Conservation (phyloP, 2,888 invertebrate genomes). For the Drosophila paranaensis region DNA sequence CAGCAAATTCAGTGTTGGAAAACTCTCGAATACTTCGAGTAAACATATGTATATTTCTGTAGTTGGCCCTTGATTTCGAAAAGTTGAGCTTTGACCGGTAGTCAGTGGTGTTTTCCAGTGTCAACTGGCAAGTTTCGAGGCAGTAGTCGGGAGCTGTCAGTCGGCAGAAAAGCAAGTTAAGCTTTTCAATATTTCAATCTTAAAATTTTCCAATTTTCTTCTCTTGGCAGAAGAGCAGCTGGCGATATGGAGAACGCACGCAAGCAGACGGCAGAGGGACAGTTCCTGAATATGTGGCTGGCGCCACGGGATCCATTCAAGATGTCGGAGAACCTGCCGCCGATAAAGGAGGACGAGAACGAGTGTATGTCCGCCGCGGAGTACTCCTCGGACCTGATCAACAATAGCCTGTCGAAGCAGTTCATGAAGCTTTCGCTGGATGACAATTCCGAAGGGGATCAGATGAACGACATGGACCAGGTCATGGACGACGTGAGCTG, state of each 20-base stretch:
- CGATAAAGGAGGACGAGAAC: background rate
- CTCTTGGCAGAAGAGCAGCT: no score
- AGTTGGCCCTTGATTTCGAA: no score
- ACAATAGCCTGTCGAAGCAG: background rate
- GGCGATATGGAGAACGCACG: background rate
- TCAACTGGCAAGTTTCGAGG: no score
- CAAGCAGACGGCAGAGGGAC: background rate
- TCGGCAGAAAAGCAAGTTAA: background rate
- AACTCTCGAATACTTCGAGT: no score
- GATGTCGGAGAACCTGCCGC: background rate
- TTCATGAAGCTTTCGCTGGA: background rate
- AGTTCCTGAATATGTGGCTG: background rate
- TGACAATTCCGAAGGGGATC: background rate
- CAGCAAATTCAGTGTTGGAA: no score
- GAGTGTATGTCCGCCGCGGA: background rate
- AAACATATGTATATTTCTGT: no score
- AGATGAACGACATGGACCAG: background rate
- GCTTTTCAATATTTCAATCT: no score
- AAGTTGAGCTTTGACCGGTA: no score
- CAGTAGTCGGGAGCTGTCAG: no score
- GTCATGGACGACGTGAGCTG: background rate
- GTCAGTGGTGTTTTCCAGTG: no score
- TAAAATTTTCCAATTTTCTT: no score
- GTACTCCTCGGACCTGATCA: background rate
- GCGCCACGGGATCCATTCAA: background rate